Conservation (phyloP, 2,888 invertebrate species). For the Amphipyra berbera region DNA sequence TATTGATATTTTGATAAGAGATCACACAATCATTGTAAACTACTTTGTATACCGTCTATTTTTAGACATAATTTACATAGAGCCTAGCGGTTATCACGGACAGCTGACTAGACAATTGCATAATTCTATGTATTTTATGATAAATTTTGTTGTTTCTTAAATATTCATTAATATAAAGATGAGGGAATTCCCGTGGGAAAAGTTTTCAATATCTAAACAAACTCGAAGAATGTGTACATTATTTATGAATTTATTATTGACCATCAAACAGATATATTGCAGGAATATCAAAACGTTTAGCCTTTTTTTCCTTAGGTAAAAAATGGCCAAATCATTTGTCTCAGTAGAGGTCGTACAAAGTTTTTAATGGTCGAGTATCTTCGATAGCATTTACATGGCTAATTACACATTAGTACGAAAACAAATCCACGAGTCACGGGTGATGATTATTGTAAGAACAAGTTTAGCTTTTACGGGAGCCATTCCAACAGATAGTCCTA, state of each 20-base stretch:
- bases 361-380: no score
- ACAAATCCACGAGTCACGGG: no score
- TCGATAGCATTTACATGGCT: no score
- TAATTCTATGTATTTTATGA: not conserved
- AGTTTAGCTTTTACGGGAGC: slow-evolving; percentile 9
- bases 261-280: no score
- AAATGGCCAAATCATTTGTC: no score
- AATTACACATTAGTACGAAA: no score
- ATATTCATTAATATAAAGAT: not conserved
- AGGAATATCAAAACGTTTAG: no score
- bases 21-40: slow-evolving; percentile 11
- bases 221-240: no score
- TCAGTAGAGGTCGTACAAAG: no score
- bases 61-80: slow-evolving; percentile 17
- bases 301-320: no score
- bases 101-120: not conserved
- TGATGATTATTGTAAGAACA: not conserved
- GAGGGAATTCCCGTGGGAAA: not conserved
- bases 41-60: slow-evolving; percentile 11
- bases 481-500: not conserved
- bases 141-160: not conserved
- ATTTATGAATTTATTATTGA: no score
- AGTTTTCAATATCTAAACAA: no score
- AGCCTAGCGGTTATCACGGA: not conserved
- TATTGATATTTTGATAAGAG: slow-evolving; percentile 1